Percentiles rank a stretch among this genome's conserved stretches.
These are phyloP conservation scores for Lacanobia oleracea DNA, from an alignment of 2,888 invertebrate genomes.

Conservation along the genomic window DNA sequence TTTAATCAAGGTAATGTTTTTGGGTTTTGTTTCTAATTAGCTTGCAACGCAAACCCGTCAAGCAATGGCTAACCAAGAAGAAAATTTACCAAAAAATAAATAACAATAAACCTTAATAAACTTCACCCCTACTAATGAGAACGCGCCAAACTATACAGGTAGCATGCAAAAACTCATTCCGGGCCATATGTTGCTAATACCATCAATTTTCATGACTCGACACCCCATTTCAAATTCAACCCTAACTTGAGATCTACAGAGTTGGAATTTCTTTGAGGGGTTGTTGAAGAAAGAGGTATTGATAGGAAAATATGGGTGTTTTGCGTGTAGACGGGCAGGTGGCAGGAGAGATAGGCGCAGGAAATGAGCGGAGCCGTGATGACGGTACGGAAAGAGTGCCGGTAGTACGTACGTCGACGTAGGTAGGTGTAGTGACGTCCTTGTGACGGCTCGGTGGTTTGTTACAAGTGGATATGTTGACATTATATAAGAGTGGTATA, in stretches of 20 bases:
- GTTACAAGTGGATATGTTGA: constrained; percentile 8
- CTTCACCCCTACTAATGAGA: constrained; percentile 52
- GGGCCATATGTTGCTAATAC: constrained; percentile 63
- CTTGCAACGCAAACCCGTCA: background rate
- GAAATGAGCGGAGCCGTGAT: constrained; percentile 66
- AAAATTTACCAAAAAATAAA: constrained; percentile 42
- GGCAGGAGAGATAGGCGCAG: constrained; percentile 64
- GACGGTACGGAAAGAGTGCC: constrained; percentile 57
- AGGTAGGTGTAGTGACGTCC: background rate
- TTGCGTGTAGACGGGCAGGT: constrained; percentile 75
- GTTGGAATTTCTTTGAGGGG: constrained; percentile 26
- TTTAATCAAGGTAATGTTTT: background rate
- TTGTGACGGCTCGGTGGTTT: constrained; percentile 6
- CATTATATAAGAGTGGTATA: no score
- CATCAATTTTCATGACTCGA: constrained; percentile 67
- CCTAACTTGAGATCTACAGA: fast-evolving
- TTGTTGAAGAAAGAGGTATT: constrained; percentile 66
- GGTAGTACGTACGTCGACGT: constrained; percentile 14
- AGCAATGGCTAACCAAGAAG: background rate
- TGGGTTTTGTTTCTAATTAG: background rate
- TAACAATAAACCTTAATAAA: constrained; percentile 41
- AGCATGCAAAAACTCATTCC: constrained; percentile 67
- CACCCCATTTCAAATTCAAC: constrained; percentile 29
- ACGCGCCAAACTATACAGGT: constrained; percentile 41
- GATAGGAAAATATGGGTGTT: constrained; percentile 80